Conservation (phyloP, 2,888 invertebrate species). For the Drosophila anceps region DNA sequence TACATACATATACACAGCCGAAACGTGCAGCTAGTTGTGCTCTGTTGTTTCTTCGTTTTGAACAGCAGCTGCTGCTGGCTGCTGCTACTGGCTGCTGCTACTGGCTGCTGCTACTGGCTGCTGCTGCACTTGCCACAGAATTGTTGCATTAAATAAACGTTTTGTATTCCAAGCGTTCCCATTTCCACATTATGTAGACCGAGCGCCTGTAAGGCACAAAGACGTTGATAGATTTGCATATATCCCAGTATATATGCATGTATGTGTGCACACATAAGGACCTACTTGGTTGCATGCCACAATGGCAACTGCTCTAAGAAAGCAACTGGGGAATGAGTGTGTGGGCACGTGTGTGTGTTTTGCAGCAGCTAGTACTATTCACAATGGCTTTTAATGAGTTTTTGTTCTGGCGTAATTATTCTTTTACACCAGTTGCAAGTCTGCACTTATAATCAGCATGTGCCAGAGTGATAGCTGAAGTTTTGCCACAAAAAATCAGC, state of each 20-base stretch:
- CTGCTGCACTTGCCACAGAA: constrained; percentile 63
- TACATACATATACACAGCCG: not conserved
- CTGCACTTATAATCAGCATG: constrained; percentile 40
- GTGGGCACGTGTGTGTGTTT: constrained; percentile 50
- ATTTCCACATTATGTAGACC: constrained; percentile 16
- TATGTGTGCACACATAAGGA: not conserved
- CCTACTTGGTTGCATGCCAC: constrained; percentile 15
- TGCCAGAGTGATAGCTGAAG: constrained; percentile 16
- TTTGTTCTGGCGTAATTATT: constrained; percentile 65
- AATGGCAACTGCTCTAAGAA: constrained; percentile 34
- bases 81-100: too few relatives aligned
- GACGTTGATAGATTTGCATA: constrained; percentile 75
- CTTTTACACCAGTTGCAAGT: constrained; percentile 50
- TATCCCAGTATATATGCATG: constrained; percentile 8
- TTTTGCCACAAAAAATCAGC: constrained; percentile 6
- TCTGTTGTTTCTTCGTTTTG: constrained; percentile 31
- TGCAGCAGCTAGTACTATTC: constrained; percentile 42
- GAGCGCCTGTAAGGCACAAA: constrained; percentile 54
- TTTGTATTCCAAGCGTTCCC: constrained; percentile 45
- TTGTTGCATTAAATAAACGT: constrained; percentile 78
- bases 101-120: too few relatives aligned
- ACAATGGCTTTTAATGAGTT: constrained; percentile 72
- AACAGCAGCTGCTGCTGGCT: constrained; percentile 19
- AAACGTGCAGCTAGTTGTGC: constrained; percentile 21
- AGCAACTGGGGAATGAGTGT: constrained; percentile 28